Percentiles rank a stretch among this genome's conserved stretches.
These are phyloP conservation scores for Neosilurus hyrtlii DNA, from an alignment of 2,797 vertebrate genomes.

Conservation along the genomic window DNA sequence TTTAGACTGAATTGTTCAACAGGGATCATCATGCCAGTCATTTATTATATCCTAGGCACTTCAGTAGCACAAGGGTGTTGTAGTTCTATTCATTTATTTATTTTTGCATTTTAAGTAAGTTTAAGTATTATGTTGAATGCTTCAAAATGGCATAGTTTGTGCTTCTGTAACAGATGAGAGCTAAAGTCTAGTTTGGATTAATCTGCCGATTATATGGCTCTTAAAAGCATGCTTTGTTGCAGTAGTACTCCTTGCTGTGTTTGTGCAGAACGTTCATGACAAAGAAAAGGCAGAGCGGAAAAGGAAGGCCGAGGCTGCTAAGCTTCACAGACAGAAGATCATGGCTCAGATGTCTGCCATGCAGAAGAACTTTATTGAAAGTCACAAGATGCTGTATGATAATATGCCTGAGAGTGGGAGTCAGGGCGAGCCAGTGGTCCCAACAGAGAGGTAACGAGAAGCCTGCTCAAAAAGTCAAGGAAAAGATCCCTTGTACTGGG, in stretches of 20 bases:
- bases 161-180: background rate
- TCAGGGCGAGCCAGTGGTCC: conserved; percentile 72
- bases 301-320: conserved; percentile 94
- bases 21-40: background rate
- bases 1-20: background rate
- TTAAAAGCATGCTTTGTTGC: background rate
- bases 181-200: background rate
- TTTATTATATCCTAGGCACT: background rate
- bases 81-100: background rate
- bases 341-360: conserved; percentile 99
- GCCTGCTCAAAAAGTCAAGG: background rate
- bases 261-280: conserved; percentile 82
- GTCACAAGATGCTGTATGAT: conserved; percentile 93
- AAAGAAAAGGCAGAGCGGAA: conserved; percentile 95
- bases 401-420: conserved; percentile 80
- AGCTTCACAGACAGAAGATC: conserved; percentile 94
- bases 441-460: conserved; percentile 77
- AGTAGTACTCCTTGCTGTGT: background rate
- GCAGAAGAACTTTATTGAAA: conserved; percentile 98
- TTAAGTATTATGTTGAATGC: background rate
- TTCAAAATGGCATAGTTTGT: background rate
- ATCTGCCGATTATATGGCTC: background rate
- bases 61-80: background rate
- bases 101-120: no score
- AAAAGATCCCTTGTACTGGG: background rate